Evolutionary conservation across 2,113 vertebrate species (phyloP).

Genomic region (Amia ocellicauda): DNA sequence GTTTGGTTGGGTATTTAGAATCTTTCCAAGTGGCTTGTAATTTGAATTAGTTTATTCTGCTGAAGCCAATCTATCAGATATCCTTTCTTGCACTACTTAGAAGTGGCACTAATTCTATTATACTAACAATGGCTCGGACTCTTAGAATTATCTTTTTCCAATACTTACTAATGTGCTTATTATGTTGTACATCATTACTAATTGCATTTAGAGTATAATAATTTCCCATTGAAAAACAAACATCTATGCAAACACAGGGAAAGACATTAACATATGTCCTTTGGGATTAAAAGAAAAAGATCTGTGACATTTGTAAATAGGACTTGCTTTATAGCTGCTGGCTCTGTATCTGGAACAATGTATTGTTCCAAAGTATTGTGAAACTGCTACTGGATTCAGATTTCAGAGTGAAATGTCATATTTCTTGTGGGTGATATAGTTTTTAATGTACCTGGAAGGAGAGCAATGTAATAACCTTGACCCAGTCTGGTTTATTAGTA

Average conservation of each 20-base stretch:
- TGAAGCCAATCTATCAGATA: not conserved
- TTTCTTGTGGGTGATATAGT: no score
- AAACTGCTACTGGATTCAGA: no score
- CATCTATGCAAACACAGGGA: not conserved
- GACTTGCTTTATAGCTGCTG: no score
- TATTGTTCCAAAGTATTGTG: no score
- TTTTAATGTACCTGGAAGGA: no score
- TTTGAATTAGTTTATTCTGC: slow-evolving; percentile 15
- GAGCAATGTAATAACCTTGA: no score
- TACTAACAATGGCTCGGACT: not conserved
- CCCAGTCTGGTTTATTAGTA: no score
- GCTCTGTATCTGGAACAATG: no score
- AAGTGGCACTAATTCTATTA: slow-evolving; percentile 4
- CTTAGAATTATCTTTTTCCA: not conserved
- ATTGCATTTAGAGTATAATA: slow-evolving; percentile 3
- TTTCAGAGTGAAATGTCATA: no score
- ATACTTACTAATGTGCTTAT: not conserved
- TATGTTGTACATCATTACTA: not conserved
- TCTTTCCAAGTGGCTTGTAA: slow-evolving; percentile 11
- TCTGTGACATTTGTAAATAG: no score
- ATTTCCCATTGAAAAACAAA: not conserved
- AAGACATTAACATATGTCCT: not conserved
- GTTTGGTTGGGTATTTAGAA: slow-evolving; percentile 7
- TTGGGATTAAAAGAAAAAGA: no score
- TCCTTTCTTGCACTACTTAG: not conserved